Conservation (phyloP, 1,140 invertebrate species). For the Capitella teleta region DNA sequence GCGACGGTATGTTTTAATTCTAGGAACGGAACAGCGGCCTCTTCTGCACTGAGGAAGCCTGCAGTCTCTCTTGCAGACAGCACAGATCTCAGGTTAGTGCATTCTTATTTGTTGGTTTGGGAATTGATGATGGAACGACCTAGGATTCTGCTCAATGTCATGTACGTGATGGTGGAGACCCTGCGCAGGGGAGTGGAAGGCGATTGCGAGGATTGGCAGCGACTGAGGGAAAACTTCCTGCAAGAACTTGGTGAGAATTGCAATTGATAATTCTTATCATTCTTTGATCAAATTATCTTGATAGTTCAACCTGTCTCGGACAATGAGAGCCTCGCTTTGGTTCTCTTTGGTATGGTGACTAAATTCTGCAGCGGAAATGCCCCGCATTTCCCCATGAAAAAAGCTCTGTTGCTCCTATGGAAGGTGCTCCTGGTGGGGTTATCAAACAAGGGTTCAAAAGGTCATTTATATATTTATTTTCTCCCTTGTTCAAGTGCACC, state of each 20-base stretch:
- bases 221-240: conserved; percentile 62
- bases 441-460: too few species aligned
- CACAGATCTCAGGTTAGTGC: conserved; percentile 55
- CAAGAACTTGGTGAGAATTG: conserved; percentile 59
- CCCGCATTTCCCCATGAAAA: conserved; percentile 95
- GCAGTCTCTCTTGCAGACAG: conserved; percentile 84
- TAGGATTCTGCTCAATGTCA: conserved; percentile 77
- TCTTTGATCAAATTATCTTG: too few species aligned
- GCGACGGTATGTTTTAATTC: background rate
- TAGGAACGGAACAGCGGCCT: conserved; percentile 58
- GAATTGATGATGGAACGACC: background rate
- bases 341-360: conserved; percentile 82
- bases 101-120: too few species aligned
- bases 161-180: conserved; percentile 89
- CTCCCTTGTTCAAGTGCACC: too few species aligned
- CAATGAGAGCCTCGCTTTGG: conserved; percentile 76
- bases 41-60: conserved; percentile 66
- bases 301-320: conserved; percentile 13
- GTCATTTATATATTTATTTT: too few species aligned
- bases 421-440: conserved; percentile 71
- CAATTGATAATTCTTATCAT: background rate
- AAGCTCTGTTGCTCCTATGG: conserved; percentile 90
- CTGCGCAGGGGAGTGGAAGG: conserved; percentile 54
- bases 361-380: conserved; percentile 85
- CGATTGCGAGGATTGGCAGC: conserved; percentile 54